phyloP scores from a whole-genome alignment of 2,888 invertebrate species.

The Anodontia alba region DNA sequence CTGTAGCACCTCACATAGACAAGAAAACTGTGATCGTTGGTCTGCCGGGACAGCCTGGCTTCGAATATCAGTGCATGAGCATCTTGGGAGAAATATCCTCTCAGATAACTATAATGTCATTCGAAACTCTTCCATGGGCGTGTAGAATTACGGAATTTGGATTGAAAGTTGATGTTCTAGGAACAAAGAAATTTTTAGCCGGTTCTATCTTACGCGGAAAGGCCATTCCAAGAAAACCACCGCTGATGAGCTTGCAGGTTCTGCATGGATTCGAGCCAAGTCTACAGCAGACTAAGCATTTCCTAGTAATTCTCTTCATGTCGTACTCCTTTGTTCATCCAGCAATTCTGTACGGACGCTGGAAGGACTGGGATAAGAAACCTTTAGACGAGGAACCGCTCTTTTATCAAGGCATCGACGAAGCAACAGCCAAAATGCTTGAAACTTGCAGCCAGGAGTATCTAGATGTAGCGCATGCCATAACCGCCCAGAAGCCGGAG shows the following conservation, averaged over 20 bases:
- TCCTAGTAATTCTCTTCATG: conserved; percentile 68
- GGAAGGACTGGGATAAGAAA: conserved; percentile 75
- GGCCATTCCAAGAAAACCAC: conserved; percentile 65
- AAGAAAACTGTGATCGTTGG: conserved; percentile 73
- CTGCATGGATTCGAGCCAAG: conserved; percentile 65
- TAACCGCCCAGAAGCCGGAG: conserved; percentile 55
- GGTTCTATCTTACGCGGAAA: conserved; percentile 68
- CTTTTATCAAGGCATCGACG: conserved; percentile 70
- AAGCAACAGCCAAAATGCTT: conserved; percentile 56
- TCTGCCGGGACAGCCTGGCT: conserved; percentile 78
- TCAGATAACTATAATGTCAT: conserved; percentile 71
- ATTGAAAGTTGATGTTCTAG: conserved; percentile 60
- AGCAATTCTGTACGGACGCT: conserved; percentile 72
- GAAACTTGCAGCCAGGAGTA: conserved; percentile 63
- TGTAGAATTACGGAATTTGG: conserved; percentile 74
- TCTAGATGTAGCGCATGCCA: conserved; percentile 53
- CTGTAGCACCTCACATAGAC: conserved; percentile 69
- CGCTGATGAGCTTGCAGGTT: conserved; percentile 67
- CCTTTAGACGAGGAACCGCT: conserved; percentile 61
- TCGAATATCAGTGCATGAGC: conserved; percentile 75
- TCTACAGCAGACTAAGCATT: conserved; percentile 65
- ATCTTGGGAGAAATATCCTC: conserved; percentile 58
- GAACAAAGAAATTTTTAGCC: conserved; percentile 58
- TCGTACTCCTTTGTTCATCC: conserved; percentile 70
- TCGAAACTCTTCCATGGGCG: conserved; percentile 76